Evolutionary conservation across 92 coral and sea anemone genomes (phyloP).

Genomic region (Epizoanthus fatuus): DNA sequence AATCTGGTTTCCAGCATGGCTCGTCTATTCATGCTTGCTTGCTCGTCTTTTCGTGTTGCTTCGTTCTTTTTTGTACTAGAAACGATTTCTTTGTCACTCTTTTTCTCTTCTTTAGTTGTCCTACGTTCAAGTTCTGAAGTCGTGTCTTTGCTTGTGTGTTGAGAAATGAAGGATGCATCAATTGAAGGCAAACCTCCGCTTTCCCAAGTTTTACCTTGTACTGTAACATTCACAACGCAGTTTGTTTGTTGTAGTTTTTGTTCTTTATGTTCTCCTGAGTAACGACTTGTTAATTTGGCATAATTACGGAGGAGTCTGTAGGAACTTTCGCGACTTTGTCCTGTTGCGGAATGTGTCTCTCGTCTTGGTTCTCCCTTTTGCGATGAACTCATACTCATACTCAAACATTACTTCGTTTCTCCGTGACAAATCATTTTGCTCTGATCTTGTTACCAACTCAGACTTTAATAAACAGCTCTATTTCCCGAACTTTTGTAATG

Average conservation of each 20-base stretch:
- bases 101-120: slow-evolving; percentile 23
- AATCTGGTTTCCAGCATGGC: not conserved
- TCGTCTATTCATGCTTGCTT: not conserved
- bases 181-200: slow-evolving; percentile 23
- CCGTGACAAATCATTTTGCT: not conserved
- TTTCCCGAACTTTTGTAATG: slow-evolving; percentile 6
- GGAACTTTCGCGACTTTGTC: not conserved
- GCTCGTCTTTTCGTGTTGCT: slow-evolving; percentile 5
- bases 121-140: not conserved
- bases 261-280: slow-evolving; percentile 44
- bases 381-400: not conserved
- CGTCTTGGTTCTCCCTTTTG: not conserved
- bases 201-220: slow-evolving; percentile 48
- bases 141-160: not conserved
- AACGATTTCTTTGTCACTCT: not conserved
- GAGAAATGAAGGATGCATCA: not conserved
- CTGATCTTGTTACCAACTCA: not conserved
- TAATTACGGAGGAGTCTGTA: slow-evolving; percentile 52
- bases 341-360: not conserved
- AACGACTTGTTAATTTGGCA: slow-evolving; percentile 66
- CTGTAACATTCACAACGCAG: slow-evolving; percentile 36
- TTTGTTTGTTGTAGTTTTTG: slow-evolving; percentile 29
- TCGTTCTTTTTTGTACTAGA: slow-evolving; percentile 1
- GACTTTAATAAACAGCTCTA: not conserved
- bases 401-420: not conserved